phyloP scores from a whole-genome alignment of 2,888 invertebrate species.

The Lithophane ornitopus region DNA sequence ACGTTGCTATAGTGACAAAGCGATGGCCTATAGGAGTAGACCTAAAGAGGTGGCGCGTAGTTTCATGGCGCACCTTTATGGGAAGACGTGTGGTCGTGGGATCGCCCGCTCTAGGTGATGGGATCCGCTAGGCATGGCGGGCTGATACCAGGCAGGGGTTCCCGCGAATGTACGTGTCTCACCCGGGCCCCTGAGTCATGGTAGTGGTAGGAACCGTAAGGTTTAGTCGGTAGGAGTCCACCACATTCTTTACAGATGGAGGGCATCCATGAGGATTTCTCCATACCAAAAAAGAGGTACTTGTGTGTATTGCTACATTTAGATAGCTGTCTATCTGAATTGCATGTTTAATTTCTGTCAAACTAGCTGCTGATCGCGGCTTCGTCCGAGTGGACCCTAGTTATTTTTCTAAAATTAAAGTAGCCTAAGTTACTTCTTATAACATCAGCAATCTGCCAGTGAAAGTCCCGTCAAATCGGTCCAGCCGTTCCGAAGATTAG shows the following conservation, averaged over 20 bases:
- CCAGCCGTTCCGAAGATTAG: too few relatives aligned
- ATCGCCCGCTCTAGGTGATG: neutral
- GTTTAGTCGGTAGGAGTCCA: neutral
- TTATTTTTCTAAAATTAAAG: too few relatives aligned
- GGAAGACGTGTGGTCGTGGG: neutral
- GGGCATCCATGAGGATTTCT: neutral
- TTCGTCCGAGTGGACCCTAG: too few relatives aligned
- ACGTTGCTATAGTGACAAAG: neutral
- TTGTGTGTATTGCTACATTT: neutral
- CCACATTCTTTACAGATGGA: neutral
- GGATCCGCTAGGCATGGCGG: neutral
- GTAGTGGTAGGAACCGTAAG: neutral
- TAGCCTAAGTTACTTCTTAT: too few relatives aligned
- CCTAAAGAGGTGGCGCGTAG: too few relatives aligned
- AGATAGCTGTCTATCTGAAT: neutral
- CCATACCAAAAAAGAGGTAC: neutral
- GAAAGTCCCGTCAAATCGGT: too few relatives aligned
- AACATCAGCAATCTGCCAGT: too few relatives aligned
- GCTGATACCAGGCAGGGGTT: neutral
- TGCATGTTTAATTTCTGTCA: too few relatives aligned
- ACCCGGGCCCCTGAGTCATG: neutral
- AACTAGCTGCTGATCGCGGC: too few relatives aligned
- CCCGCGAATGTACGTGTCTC: neutral
- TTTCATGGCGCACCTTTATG: neutral
- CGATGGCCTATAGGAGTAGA: neutral